Base-by-base conservation (phyloP, 2,888 invertebrate species). In the Dolichopus griseipennis region DNA sequence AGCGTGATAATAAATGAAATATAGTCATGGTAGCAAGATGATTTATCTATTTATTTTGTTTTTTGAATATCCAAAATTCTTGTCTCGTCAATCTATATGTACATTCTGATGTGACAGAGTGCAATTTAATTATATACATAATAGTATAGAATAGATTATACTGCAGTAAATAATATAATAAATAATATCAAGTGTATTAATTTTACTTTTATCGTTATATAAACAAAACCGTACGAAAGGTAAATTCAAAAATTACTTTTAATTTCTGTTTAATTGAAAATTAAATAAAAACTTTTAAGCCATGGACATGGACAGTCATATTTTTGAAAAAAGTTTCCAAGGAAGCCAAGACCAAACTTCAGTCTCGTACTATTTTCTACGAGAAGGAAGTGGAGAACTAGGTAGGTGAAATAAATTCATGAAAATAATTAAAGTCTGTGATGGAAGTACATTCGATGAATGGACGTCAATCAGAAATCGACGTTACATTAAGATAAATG, bases 151-250 rank as follows among this genome's bases (percentile, higher is more conserved):
- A n/a, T n/a, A n/a, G n/a, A 61, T 61, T 61, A 61, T n/a, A 61
- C 61, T 61, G 18, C 61, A 61, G 61, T n/a, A n/a, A n/a, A n/a
- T n/a, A n/a, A n/a, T n/a, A n/a, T n/a, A n/a, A n/a, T 61, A 61
- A 61, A 61, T 61, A 61, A 61, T 61, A 61, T 61, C 61, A 61
- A 61, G 61, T 61, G 61, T 61, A 61, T 61, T 61, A 61, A 61
- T 61, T 61, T 61, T n/a, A 61, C n/a, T 8, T 61, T 61, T 18
- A 61, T 61, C 61, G 61, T 61, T 61, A 18, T 61, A 61, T 61
- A 61, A 61, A 61, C 10, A 61, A 61, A 61, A 18, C 61, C 61
- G 61, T 18, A 61, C 61, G n/a, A 61, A 61, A 61, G 61, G 61
- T 61, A 61, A 61, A 34, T 34, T n/a, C n/a, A n/a, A n/a, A n/a